Conservation (phyloP, 2,888 invertebrate genomes). For the Acholoe squamosa region DNA sequence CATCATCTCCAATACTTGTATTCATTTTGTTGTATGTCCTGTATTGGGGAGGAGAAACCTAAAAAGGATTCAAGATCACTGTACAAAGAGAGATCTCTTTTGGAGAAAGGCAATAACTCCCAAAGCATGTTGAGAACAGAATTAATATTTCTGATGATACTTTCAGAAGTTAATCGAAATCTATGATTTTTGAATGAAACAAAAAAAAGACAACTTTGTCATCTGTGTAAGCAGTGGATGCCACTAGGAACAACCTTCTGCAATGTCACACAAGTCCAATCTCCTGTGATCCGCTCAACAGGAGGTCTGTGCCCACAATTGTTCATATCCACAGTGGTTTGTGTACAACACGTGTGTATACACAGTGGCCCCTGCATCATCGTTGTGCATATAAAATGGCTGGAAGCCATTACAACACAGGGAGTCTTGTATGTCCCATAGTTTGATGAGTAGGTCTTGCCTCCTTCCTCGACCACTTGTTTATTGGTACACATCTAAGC, state of each 20-base stretch:
- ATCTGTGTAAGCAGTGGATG: not conserved
- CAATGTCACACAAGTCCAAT: not conserved
- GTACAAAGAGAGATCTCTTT: constrained; percentile 27
- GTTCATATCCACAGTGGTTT: too few relatives aligned
- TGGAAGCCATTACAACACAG: too few relatives aligned
- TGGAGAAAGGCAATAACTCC: not conserved
- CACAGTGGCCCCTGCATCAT: too few relatives aligned
- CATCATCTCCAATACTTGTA: not conserved
- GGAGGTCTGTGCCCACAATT: not conserved
- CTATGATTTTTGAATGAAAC: too few relatives aligned
- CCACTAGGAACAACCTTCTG: not conserved
- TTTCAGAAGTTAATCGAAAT: not conserved
- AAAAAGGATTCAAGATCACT: not conserved
- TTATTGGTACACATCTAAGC: not conserved
- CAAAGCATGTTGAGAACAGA: not conserved
- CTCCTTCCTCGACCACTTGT: not conserved
- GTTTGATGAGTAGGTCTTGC: not conserved
- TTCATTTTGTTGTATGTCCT: not conserved
- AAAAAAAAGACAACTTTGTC: too few relatives aligned
- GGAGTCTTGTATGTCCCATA: too few relatives aligned
- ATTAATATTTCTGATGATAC: not conserved
- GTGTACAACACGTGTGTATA: too few relatives aligned
- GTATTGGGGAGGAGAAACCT: not conserved
- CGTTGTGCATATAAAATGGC: too few relatives aligned
- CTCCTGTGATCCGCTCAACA: not conserved